Percentiles rank a stretch among this genome's conserved stretches.
Evolutionary conservation across 2,113 vertebrate species (phyloP).

Genomic region (Heterotis niloticus): DNA sequence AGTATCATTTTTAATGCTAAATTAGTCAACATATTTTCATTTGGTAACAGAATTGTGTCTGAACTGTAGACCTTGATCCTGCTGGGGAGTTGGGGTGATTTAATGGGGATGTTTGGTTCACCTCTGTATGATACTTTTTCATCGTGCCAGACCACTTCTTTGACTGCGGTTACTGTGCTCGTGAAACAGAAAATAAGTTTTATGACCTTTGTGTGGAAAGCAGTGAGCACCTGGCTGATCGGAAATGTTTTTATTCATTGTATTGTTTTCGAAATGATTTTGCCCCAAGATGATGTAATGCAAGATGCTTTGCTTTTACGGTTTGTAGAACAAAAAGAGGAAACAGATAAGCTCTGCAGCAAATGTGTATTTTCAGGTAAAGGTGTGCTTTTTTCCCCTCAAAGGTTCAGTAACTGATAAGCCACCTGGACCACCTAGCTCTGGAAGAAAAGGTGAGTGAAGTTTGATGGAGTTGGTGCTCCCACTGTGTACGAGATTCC

Average conservation of each 20-base stretch:
- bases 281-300: neutral
- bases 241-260: too few species aligned
- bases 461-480: slow-evolving; percentile 60
- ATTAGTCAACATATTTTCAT: neutral
- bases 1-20: neutral
- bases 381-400: slow-evolving; percentile 30
- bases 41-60: neutral
- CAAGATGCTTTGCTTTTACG: neutral
- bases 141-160: too few species aligned
- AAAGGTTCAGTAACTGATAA: slow-evolving; percentile 95
- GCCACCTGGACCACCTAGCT: slow-evolving; percentile 82
- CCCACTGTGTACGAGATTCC: neutral
- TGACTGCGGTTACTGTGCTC: too few species aligned
- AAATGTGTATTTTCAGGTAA: neutral
- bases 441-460: slow-evolving; percentile 94
- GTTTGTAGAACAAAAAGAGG: neutral
- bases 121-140: neutral
- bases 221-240: too few species aligned
- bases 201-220: neutral
- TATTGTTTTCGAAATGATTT: too few species aligned
- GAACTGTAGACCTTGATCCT: neutral
- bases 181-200: neutral
- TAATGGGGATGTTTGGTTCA: neutral
- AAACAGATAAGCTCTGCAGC: neutral
- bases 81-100: neutral